phyloP scores from a whole-genome alignment of 53 echinoderm and acorn worm species.

The Glandiceps talaboti region DNA sequence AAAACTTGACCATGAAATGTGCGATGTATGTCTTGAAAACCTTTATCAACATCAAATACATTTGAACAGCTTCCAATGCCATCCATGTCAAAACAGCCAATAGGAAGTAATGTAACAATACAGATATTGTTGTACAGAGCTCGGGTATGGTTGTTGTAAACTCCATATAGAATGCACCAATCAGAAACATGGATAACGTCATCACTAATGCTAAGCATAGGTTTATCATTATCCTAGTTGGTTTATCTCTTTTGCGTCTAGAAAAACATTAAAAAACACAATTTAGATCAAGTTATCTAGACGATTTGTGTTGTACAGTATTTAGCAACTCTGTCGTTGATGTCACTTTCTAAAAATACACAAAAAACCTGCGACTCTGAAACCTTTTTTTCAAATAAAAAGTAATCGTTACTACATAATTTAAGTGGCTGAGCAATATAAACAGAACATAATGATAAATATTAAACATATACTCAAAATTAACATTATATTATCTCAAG shows the following conservation, averaged over 20 bases:
- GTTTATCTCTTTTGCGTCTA: slow-evolving; percentile 44
- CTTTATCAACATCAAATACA: slow-evolving; percentile 86
- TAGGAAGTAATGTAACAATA: slow-evolving; percentile 68
- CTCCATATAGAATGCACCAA: slow-evolving; percentile 1
- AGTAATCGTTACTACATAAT: too few species aligned
- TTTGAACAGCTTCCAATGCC: slow-evolving; percentile 80
- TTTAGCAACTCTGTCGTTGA: too few species aligned
- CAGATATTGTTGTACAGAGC: slow-evolving; percentile 25
- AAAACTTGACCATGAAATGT: slow-evolving; percentile 68
- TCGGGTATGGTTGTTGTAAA: slow-evolving; percentile 1
- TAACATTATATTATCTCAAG: too few species aligned
- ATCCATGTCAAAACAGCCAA: slow-evolving; percentile 81
- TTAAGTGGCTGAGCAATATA: too few species aligned
- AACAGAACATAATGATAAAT: too few species aligned
- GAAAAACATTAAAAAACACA: too few species aligned
- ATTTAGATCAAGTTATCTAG: too few species aligned
- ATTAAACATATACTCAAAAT: too few species aligned
- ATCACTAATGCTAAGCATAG: slow-evolving; percentile 66
- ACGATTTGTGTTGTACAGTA: too few species aligned
- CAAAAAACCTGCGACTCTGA: too few species aligned
- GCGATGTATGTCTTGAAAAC: slow-evolving; percentile 67
- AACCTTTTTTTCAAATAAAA: too few species aligned
- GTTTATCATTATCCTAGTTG: slow-evolving; percentile 72
- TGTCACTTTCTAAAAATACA: too few species aligned
- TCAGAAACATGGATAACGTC: slow-evolving; percentile 67